Conservation (phyloP, 1,140 invertebrate species). For the Babylonia areolata region DNA sequence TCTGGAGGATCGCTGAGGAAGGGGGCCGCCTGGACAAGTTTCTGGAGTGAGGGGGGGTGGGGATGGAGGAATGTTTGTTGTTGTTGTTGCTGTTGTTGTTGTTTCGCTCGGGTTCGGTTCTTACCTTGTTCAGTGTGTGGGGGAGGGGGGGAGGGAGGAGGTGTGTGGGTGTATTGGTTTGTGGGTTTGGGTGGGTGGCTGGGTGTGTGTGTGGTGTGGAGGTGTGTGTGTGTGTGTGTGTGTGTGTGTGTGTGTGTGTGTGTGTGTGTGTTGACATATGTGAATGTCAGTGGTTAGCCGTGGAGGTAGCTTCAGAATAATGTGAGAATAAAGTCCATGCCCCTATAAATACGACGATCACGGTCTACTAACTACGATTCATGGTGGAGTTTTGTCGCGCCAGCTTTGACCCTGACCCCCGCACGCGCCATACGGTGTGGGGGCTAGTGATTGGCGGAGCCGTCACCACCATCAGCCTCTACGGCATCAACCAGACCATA, state of each 20-base stretch:
- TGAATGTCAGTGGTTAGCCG: slow-evolving; percentile 7
- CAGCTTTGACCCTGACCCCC: slow-evolving; percentile 61
- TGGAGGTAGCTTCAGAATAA: too few relatives aligned
- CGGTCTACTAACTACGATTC: too few relatives aligned
- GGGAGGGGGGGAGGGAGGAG: too few relatives aligned
- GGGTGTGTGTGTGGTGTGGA: too few relatives aligned
- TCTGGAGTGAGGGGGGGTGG: slow-evolving; percentile 80
- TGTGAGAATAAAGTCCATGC: too few relatives aligned
- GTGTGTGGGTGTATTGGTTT: too few relatives aligned
- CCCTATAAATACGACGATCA: too few relatives aligned
- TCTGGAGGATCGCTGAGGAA: slow-evolving; percentile 82
- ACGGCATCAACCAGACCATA: slow-evolving; percentile 65
- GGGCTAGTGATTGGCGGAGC: slow-evolving; percentile 65
- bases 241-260: slow-evolving; percentile 26
- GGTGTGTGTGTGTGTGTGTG: too few relatives aligned
- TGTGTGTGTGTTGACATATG: slow-evolving; percentile 11
- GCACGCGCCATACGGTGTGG: slow-evolving; percentile 62
- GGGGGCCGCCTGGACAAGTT: slow-evolving; percentile 83
- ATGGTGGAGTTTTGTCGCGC: slow-evolving; percentile 13
- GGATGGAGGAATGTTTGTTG: too few relatives aligned
- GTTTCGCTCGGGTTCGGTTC: neutral
- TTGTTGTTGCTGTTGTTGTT: neutral
- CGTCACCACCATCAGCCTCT: slow-evolving; percentile 60
- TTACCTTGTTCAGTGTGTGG: too few relatives aligned
- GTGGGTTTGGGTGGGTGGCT: too few relatives aligned